phyloP scores from a whole-genome alignment of 2,888 invertebrate species.

The Psylliodes chrysocephalus region DNA sequence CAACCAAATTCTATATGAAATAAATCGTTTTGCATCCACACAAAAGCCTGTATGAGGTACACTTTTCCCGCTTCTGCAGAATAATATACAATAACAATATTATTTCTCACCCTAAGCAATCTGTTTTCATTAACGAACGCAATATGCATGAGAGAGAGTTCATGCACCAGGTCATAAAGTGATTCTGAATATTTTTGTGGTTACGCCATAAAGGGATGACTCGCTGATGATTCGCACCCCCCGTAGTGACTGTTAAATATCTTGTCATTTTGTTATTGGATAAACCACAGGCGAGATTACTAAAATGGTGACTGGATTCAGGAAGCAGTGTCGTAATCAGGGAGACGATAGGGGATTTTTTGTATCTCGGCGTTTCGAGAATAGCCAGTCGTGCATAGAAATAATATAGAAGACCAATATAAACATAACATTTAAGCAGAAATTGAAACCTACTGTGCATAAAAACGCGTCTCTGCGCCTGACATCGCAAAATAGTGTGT shows the following conservation, averaged over 20 bases:
- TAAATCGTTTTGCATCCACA: too few species aligned
- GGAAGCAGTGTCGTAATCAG: neutral
- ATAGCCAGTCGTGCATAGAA: too few species aligned
- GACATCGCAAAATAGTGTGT: too few species aligned
- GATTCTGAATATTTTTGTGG: constrained; percentile 40
- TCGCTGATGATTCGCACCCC: constrained; percentile 40
- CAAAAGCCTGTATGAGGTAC: too few species aligned
- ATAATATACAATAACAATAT: neutral
- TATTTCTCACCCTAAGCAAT: neutral
- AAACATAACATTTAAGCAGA: too few species aligned
- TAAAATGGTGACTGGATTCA: neutral
- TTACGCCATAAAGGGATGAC: constrained; percentile 48
- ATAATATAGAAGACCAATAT: too few species aligned
- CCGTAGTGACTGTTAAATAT: constrained; percentile 54
- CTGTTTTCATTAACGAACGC: neutral
- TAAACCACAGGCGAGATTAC: constrained; percentile 32
- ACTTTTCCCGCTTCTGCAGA: neutral
- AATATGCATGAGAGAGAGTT: neutral
- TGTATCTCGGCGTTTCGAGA: too few species aligned
- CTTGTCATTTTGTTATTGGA: constrained; percentile 45
- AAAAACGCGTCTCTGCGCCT: too few species aligned
- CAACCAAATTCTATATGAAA: too few species aligned
- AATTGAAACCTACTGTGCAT: too few species aligned
- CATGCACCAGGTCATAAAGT: constrained; percentile 1
- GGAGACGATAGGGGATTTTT: too few species aligned